Conservation (phyloP, 1,140 invertebrate genomes). For the Cheumatopsyche charites region DNA sequence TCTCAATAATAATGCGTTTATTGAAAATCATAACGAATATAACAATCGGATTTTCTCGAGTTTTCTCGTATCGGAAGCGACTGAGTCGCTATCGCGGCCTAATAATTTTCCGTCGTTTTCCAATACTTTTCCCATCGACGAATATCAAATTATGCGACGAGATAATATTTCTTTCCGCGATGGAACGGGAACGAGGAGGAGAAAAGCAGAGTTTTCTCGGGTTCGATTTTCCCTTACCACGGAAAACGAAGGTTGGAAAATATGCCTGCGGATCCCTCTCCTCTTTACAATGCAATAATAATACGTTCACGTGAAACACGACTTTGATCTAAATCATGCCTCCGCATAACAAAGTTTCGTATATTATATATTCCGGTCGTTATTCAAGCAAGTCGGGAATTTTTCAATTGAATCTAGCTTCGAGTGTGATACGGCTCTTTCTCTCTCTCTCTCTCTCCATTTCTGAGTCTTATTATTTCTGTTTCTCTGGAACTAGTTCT, state of each 20-base stretch:
- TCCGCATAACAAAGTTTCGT: constrained; percentile 38
- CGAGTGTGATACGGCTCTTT: constrained; percentile 9
- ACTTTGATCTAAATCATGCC: constrained; percentile 19
- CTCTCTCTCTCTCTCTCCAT: too few relatives aligned
- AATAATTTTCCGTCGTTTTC: constrained; percentile 23
- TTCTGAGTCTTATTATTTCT: not conserved
- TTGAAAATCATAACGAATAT: too few relatives aligned
- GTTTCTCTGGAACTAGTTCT: not conserved
- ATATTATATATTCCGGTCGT: constrained; percentile 23
- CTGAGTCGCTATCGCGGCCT: not conserved
- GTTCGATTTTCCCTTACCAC: not conserved
- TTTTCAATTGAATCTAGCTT: constrained; percentile 39
- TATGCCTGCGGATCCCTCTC: constrained; percentile 3
- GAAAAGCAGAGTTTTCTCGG: not conserved
- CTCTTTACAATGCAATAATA: not conserved
- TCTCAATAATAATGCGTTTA: too few relatives aligned
- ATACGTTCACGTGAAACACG: constrained; percentile 12
- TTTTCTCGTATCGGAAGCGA: too few relatives aligned
- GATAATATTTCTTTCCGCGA: constrained; percentile 17
- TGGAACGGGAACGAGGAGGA: too few relatives aligned
- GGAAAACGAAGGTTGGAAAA: not conserved
- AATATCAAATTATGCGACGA: constrained; percentile 27
- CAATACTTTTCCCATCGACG: constrained; percentile 23
- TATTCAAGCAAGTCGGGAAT: constrained; percentile 10
- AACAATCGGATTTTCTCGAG: too few relatives aligned